Base-by-base conservation (phyloP, 35 echinoderm and acorn worm species). In the Apostichopus japonicus region DNA sequence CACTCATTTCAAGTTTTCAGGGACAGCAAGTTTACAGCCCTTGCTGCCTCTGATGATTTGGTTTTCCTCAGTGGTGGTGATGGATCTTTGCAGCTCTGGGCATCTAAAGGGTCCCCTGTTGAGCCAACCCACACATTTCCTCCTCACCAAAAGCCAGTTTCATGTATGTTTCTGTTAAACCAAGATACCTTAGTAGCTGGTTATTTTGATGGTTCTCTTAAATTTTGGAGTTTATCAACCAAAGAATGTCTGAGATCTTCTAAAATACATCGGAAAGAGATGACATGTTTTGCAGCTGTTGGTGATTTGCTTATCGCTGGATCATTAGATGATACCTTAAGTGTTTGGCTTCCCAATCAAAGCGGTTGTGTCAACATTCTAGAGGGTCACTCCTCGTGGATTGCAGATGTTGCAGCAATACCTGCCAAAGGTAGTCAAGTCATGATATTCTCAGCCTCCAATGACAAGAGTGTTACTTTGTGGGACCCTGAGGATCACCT, bases 341-440 rank as follows among this genome's bases (percentile, higher is more conserved):
- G 54, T 19, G 57, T 88, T 17, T 79, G 84, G 55, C 23, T 13
- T 52, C 10, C 52, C 7, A 65, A 90, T 51, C 52, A 24, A 58
- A 44, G 8, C 5, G 21, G 58, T 24, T 56, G 25, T n/a, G 57
- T 95, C 23, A 93, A 88, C 56, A 89, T 61, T 10, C 56, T 95
- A 23, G 94, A 98, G 61, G 96, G 94, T 9, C 96, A 98, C 73
- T 98, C 96, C 6, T 98, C 96, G 14, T 98, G 96, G 96, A 95
- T 98, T 65, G 84, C 94, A 56, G 94, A 92, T 92, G 96, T 98
- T n/a, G 93, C 96, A 78, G 82, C 73, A n/a, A 71, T 91, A 8
- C 53, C 44, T 10, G 15, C 53, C 62, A 17, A 62, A 54, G 67
- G 53, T 53, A 56, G 62, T 33, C 14, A 27, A 22, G 56, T 59